Base-by-base conservation (phyloP, 2,113 vertebrate genomes). In the Chaetodon trifascialis region DNA sequence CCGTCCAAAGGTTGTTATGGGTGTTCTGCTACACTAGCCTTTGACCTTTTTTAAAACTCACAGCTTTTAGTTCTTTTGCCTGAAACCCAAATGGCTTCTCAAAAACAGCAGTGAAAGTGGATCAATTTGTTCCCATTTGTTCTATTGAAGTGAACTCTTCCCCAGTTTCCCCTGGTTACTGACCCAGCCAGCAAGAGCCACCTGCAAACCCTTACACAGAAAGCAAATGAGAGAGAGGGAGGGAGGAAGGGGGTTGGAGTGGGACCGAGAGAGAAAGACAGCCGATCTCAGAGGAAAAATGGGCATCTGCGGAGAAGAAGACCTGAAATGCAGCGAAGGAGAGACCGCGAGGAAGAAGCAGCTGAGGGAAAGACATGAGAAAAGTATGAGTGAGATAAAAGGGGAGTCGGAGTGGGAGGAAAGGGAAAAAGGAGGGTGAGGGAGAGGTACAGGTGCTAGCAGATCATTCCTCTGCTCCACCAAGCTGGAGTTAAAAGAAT, bases 141-240 rank as follows among this genome's bases (percentile, higher is more conserved):
- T 88, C 90, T 80, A 79, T 67, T 89, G 87, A 89, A 90, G 85
- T 94, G 93, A 94, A 93, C 92, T 94, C 92, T 94, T 93, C 91
- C 92, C 93, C 91, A 93, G 92, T 94, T 94, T 90, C 86, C 89
- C 86, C 90, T 90, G 87, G 90, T 92, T 92, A 91, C 88, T 92
- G 91, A 93, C 91, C 91, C 87, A 88, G 90, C 79, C 86, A 88
- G 88, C 80, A 52, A 90, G 69, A 88, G 87, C 91, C 93, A 94
- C 92, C 93, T 94, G 93, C 92, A 92, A 90, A 86, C 85, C 87
- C 88, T 91, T 88, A 83, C 69, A 87, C 73, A 89, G 78, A 81
- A 71, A 89, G 73, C 25, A 25, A 86, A 77, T 69, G 75, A 80
- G 80, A 46, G 54, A 55, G 54, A 55, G 75, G 14, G 55, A 62